Conservation (phyloP, 2,797 vertebrate genomes). For the Oceanodroma leucorhoa region DNA sequence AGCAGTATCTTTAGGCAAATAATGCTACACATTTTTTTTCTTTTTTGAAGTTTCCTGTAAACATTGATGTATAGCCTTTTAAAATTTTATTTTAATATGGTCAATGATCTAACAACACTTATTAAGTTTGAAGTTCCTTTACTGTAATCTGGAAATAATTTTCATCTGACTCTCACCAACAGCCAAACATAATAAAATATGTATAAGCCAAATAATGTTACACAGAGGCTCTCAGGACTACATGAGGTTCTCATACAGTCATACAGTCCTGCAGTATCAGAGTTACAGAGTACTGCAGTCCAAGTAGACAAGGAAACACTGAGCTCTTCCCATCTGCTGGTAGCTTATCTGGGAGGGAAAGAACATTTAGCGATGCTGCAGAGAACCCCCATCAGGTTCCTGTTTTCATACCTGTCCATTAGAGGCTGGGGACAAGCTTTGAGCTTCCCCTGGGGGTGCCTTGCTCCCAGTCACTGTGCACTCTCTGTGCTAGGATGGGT, state of each 20-base stretch:
- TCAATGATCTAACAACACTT: conserved; percentile 60
- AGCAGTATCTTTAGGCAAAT: conserved; percentile 65
- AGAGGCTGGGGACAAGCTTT: not conserved
- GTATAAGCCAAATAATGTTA: conserved; percentile 51
- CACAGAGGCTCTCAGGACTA: conserved; percentile 12
- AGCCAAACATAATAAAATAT: conserved; percentile 71
- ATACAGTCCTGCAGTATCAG: not conserved
- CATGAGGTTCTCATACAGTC: not conserved
- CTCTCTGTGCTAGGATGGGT: not conserved
- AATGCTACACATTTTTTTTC: not conserved
- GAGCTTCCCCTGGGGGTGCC: not conserved
- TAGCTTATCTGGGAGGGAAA: not conserved
- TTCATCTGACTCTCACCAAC: conserved; percentile 62
- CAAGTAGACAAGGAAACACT: not conserved
- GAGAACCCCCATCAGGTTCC: not conserved
- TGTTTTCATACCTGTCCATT: not conserved
- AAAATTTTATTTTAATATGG: conserved; percentile 61
- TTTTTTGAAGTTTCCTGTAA: conserved; percentile 35
- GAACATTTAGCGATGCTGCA: not conserved
- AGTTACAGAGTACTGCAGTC: not conserved
- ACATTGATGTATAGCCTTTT: conserved; percentile 53
- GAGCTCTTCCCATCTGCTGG: not conserved
- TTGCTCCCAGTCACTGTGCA: not conserved
- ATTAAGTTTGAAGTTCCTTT: conserved; percentile 58
- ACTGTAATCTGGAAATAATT: conserved; percentile 74